Percentiles rank a stretch among this genome's conserved stretches.
These are phyloP conservation scores for Nebria ingens DNA, from an alignment of 1,140 invertebrate genomes.

Conservation along the genomic window DNA sequence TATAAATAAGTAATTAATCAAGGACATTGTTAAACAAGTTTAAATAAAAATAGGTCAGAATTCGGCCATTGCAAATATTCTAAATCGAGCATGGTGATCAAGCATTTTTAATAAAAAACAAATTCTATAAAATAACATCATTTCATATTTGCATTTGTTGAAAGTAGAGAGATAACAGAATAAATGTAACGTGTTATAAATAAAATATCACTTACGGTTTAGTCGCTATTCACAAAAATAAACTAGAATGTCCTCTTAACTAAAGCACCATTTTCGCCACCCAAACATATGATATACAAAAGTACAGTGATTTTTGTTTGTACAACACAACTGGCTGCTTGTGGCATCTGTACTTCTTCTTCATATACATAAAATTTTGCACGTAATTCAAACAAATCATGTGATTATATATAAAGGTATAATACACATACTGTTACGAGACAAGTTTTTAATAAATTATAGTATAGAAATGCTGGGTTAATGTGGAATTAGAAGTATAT, in stretches of 20 bases:
- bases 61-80: constrained; percentile 8
- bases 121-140: not conserved
- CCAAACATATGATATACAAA: constrained; percentile 8
- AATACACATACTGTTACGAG: too few species aligned
- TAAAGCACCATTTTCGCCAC: constrained; percentile 5
- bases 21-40: constrained; percentile 5
- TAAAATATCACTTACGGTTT: not conserved
- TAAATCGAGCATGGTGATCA: constrained; percentile 2
- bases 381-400: too few species aligned
- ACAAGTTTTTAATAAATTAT: too few species aligned
- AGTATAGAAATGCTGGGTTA: too few species aligned
- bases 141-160: not conserved
- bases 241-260: not conserved
- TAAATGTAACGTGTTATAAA: not conserved
- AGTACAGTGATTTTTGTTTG: not conserved
- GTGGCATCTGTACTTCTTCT: not conserved
- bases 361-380: not conserved
- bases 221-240: not conserved
- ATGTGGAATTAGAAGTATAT: too few species aligned
- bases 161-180: not conserved
- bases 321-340: not conserved
- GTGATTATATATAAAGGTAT: too few species aligned
- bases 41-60: constrained; percentile 3
- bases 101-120: constrained; percentile 7
- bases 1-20: not conserved